Base-by-base conservation (phyloP, 2,888 invertebrate genomes). In the Thumatha senex region DNA sequence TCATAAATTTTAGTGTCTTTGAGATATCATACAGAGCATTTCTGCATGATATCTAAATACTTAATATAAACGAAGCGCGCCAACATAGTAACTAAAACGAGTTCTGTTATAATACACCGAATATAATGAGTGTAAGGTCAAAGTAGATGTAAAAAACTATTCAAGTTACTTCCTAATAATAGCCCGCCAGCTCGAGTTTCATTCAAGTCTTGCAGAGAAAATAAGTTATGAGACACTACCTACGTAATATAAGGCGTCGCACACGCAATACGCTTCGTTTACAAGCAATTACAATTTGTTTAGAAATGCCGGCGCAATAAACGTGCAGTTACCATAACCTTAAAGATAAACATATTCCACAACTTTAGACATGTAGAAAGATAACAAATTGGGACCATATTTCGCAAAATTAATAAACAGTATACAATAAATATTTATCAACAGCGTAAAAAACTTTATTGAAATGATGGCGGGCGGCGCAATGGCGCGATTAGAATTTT, bases 381-480 rank as follows among this genome's bases (percentile, higher is more conserved):
- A 0, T 14, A 24, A 12, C 24, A 24, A 38, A 30, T 24, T 14
- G 0, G 0, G 31, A 36, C 4, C 9, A 31, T 15, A 52, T 51
- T 35, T 30, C 36, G 41, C 41, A 10, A 24, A 4, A 24, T 24
- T 24, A 24, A 24, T 24, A 24, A 24, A 24, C 5, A 24, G 2
- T 24, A n/a, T 48, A 56, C 36, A 5, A 1, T 36, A 58, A 36
- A 60, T 56, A 48, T 59, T 48, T 41, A 38, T 62, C 29, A 15
- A 48, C 59, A 55, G 57, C 50, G 63, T 67, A 71, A 75, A 75
- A 74, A 74, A 67, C 64, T 63, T 63, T 70, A 73, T 71, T 67
- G 63, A 75, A 75, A 70, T 78, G 78, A 87, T 89, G 87, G 89
- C 88, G 86, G 88, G 88, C 86, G 80, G 80, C 78, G 74, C 76